A percentile compares a stretch with the other conserved stretches of the same genome.
phyloP scores from a whole-genome alignment of 2,888 invertebrate genomes.

The Philhelius pedissequus region DNA sequence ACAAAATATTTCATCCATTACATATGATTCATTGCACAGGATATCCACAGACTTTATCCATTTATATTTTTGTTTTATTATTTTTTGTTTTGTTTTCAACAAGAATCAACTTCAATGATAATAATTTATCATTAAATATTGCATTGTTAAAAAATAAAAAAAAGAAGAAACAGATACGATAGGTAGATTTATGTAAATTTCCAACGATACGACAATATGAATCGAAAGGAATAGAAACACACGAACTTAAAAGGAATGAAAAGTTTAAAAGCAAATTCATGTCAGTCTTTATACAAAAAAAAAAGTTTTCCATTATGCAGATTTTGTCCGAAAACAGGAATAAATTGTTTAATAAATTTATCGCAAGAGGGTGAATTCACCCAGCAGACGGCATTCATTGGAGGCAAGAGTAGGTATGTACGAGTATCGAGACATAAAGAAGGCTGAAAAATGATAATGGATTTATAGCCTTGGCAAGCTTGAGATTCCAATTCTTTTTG shows the following conservation, averaged over 20 bases:
- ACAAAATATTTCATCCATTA: constrained; percentile 35
- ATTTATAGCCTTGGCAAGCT: constrained; percentile 27
- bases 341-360: constrained; percentile 64
- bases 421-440: constrained; percentile 14
- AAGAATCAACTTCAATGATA: neutral
- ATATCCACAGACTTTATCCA: constrained; percentile 28
- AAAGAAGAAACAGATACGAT: neutral
- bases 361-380: constrained; percentile 33
- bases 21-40: constrained; percentile 54
- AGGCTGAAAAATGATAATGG: constrained; percentile 36
- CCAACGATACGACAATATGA: neutral
- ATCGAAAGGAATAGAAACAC: constrained; percentile 9
- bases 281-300: constrained; percentile 12
- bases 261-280: constrained; percentile 62
- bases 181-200: neutral
- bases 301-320: constrained; percentile 62
- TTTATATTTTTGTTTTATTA: neutral
- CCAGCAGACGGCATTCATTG: neutral
- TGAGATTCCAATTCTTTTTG: constrained; percentile 4
- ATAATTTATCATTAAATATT: constrained; percentile 22
- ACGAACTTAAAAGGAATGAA: neutral
- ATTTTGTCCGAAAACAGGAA: constrained; percentile 41
- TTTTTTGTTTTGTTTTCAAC: neutral
- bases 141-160: neutral
- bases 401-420: neutral